phyloP scores from a whole-genome alignment of 2,113 vertebrate genomes.

The Crypturellus undulatus region DNA sequence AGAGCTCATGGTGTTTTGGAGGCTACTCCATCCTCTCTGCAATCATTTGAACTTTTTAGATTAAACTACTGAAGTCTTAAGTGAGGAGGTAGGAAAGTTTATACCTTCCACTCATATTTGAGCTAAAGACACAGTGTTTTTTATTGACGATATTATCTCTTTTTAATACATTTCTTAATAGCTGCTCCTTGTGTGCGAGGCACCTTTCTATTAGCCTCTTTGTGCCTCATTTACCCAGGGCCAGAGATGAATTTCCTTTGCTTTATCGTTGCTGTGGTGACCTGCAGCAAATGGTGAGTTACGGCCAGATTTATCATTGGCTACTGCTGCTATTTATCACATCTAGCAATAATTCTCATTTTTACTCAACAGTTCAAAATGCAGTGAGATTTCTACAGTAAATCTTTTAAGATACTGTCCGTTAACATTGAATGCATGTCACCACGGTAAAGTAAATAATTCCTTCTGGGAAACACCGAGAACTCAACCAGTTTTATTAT shows the following conservation, averaged over 20 bases:
- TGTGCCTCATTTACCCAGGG: conserved; percentile 48
- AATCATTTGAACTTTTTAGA: fast-evolving
- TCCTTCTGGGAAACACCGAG: conserved; percentile 14
- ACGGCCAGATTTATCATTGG: conserved; percentile 65
- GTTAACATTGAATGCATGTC: conserved; percentile 51
- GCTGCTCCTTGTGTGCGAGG: background rate
- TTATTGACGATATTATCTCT: background rate
- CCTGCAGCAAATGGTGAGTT: conserved; percentile 73
- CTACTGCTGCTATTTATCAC: conserved; percentile 60
- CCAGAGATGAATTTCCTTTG: conserved; percentile 73
- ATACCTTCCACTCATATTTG: background rate
- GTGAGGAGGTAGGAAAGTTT: background rate
- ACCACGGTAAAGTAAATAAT: conserved; percentile 39
- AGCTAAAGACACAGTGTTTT: background rate
- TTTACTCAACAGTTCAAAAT: conserved; percentile 1
- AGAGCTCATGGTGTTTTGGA: too few species aligned
- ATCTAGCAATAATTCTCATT: conserved; percentile 58
- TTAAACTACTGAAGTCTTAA: background rate
- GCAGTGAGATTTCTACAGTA: conserved; percentile 37
- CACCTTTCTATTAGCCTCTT: background rate
- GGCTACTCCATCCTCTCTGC: background rate
- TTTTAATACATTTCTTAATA: background rate
- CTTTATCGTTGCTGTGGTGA: conserved; percentile 57
- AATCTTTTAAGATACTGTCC: conserved; percentile 59
- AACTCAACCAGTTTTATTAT: background rate